Percentiles rank a stretch among this genome's conserved stretches.
Evolutionary conservation across 2,888 invertebrate species (phyloP).

Genomic region (Lasius fuliginosus): DNA sequence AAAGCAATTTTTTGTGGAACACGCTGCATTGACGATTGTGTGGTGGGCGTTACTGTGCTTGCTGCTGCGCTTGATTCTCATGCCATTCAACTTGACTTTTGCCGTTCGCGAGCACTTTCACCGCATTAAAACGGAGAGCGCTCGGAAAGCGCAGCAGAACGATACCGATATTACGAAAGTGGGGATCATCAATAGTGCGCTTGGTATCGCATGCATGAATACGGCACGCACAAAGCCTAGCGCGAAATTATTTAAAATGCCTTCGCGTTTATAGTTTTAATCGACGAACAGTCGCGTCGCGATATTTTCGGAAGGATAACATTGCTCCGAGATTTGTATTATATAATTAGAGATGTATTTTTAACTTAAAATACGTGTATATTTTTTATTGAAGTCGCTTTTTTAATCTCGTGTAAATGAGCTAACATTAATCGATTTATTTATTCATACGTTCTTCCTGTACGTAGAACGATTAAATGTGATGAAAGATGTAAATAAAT

Average conservation of each 20-base stretch:
- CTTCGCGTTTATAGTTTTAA: background rate
- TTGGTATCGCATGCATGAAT: constrained; percentile 34
- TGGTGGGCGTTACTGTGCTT: constrained; percentile 45
- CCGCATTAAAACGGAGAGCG: constrained; percentile 62
- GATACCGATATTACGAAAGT: constrained; percentile 64
- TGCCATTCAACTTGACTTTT: constrained; percentile 85
- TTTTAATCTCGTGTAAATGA: background rate
- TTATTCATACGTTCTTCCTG: background rate
- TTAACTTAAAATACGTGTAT: background rate
- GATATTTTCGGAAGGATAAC: background rate
- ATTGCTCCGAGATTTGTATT: too few species aligned
- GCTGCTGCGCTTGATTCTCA: constrained; percentile 77
- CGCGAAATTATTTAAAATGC: background rate
- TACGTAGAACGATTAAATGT: background rate
- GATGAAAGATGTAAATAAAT: background rate
- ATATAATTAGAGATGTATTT: background rate
- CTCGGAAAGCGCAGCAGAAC: constrained; percentile 53
- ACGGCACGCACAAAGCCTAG: background rate
- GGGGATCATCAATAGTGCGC: constrained; percentile 31
- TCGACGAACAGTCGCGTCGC: background rate
- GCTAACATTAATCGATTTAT: background rate
- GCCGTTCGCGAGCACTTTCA: constrained; percentile 79
- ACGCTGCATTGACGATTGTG: constrained; percentile 36
- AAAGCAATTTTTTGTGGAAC: constrained; percentile 23
- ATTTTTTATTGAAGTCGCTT: background rate